phyloP scores from a whole-genome alignment of 2,113 vertebrate genomes.

The Campylomormyrus numenius region DNA sequence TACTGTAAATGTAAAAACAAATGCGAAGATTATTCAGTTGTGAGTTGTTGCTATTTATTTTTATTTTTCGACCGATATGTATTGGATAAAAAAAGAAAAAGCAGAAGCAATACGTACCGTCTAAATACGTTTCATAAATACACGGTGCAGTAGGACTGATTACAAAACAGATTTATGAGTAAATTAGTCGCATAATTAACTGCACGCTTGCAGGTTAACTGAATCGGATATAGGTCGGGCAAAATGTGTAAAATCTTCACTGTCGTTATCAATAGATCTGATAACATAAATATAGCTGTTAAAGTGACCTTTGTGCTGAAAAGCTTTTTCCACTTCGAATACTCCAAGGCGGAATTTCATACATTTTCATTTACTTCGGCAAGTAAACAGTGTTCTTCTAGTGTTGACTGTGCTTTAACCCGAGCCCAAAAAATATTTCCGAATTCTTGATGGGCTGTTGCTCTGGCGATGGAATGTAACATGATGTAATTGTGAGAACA shows the following conservation, averaged over 20 bases:
- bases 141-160: not conserved
- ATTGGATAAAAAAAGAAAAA: not conserved
- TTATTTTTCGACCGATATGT: not conserved
- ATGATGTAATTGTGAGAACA: slow-evolving; percentile 23
- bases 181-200: not conserved
- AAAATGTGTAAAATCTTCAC: not conserved
- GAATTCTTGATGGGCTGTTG: slow-evolving; percentile 27
- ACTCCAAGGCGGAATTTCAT: not conserved
- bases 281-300: not conserved
- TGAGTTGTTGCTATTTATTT: not conserved
- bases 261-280: not conserved
- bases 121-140: not conserved
- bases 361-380: not conserved
- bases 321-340: not conserved
- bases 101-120: not conserved
- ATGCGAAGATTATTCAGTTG: not conserved
- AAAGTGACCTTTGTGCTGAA: not conserved
- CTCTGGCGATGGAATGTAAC: slow-evolving; percentile 20
- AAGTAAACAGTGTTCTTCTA: not conserved
- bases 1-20: not conserved
- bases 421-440: slow-evolving; percentile 21
- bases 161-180: not conserved
- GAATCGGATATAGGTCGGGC: not conserved
- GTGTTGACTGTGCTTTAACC: slow-evolving; percentile 1
- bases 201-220: not conserved